phyloP scores from a whole-genome alignment of 2,113 vertebrate genomes.

The Nyctereutes procyonoides region DNA sequence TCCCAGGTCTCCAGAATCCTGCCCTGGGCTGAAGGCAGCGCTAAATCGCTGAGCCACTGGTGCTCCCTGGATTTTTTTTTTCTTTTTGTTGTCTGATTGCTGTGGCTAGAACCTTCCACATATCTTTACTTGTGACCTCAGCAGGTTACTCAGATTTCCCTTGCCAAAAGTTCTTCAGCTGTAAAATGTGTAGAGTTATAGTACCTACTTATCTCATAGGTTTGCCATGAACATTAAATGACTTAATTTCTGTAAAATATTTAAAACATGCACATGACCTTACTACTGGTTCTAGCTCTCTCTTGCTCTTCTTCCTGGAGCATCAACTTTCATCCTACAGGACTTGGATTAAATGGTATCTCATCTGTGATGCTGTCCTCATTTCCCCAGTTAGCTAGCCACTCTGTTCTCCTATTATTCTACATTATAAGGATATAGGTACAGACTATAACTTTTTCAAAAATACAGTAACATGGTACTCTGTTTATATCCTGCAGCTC shows the following conservation, averaged over 20 bases:
- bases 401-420: not conserved
- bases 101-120: not conserved
- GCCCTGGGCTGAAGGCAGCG: too few species aligned
- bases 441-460: not conserved
- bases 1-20: too few species aligned
- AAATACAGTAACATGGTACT: not conserved
- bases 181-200: not conserved
- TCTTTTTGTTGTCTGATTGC: not conserved
- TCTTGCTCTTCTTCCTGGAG: not conserved
- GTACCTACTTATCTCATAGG: not conserved
- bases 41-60: too few species aligned
- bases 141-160: not conserved
- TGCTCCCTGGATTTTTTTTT: not conserved
- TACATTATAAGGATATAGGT: not conserved
- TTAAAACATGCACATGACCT: not conserved
- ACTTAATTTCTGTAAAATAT: not conserved
- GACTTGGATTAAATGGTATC: not conserved
- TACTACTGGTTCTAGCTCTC: not conserved
- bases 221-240: not conserved
- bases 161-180: not conserved
- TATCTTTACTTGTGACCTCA: not conserved
- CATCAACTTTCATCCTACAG: not conserved
- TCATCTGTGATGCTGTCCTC: not conserved
- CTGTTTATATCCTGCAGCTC: not conserved
- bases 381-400: not conserved